Conservation (phyloP, 2,888 invertebrate genomes). For the Neoitamus cyanurus region DNA sequence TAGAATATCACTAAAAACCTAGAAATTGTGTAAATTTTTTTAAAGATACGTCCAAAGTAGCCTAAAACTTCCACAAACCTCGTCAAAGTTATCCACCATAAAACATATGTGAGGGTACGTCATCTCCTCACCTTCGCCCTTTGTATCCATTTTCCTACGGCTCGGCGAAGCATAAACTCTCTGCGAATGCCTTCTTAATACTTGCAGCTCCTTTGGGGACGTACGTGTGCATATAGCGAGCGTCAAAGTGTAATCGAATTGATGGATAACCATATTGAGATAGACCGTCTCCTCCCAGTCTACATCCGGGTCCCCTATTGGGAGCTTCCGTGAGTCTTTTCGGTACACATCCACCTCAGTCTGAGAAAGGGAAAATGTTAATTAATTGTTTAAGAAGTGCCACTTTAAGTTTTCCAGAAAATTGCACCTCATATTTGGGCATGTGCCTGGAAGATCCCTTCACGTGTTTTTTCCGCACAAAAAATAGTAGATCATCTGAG, state of each 20-base stretch:
- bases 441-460: constrained; percentile 87
- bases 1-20: constrained; percentile 97
- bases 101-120: constrained; percentile 99
- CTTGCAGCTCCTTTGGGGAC: constrained; percentile 96
- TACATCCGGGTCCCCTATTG: constrained; percentile 94
- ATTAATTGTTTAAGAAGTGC: background rate
- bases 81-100: constrained; percentile 99
- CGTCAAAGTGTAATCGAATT: constrained; percentile 97
- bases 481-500: constrained; percentile 94
- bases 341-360: constrained; percentile 97
- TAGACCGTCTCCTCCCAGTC: constrained; percentile 99
- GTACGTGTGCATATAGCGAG: constrained; percentile 98
- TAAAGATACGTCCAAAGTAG: background rate
- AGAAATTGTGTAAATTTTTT: constrained; percentile 59
- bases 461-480: constrained; percentile 92
- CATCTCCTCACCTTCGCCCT: constrained; percentile 98
- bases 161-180: constrained; percentile 98
- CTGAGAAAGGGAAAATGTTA: constrained; percentile 65
- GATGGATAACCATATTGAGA: constrained; percentile 96
- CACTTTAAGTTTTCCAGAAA: background rate
- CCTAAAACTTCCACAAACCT: constrained; percentile 70
- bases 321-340: constrained; percentile 95
- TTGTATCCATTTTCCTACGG: constrained; percentile 95
- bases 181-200: constrained; percentile 89
- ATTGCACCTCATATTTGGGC: constrained; percentile 86